Base-by-base conservation (phyloP, 2,797 vertebrate species). In the Philypnodon macrostomus region DNA sequence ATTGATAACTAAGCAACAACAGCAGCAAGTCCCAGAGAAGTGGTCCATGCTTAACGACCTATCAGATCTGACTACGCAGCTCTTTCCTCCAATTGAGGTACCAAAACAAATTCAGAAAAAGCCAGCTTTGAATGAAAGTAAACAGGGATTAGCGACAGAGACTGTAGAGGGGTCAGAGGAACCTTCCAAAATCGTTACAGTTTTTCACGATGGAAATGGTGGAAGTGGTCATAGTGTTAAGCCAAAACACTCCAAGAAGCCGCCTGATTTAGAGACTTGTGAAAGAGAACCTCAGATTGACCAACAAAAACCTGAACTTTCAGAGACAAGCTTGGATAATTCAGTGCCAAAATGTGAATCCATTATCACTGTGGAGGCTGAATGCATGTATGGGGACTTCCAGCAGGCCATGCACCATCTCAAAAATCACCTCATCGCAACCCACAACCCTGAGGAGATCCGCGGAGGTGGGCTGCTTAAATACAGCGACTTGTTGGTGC, bases 371-470 rank as follows among this genome's bases (percentile, higher is more conserved):
- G 90, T 99, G 2, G 83, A 94, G 19, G 96, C 93, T 0, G 96
- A 99, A 84, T 97, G 96, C 70, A 94, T 96, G 93, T 98, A 94
- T 0, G 95, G 97, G 40, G 88, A 98, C 74, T 98, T 98, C 48
- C 77, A 87, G 2, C 90, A 94, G 77, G 94, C 96, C 1, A 88
- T 98, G 90, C 90, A 90, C 47, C 96, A 98, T 80, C 85, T 98
- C 18, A 90, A 84, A 3, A 83, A 86, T 53, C 91, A 88, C 42
- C 90, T 98, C 36, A 99, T 99, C 29, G 92, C 91, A 67, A 98
- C 96, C 1, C 91, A 90, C 64, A 96, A 93, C 73, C 97, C 97
- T 0, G 97, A 98, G 85, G 96, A 99, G 76, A 99, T 99, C 81
- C 83, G 97, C 15, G 97, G 97, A 4, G 97, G 97, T 0, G 97